Base-by-base conservation (phyloP, 2,113 vertebrate genomes). In the Cyanoliseus patagonus region DNA sequence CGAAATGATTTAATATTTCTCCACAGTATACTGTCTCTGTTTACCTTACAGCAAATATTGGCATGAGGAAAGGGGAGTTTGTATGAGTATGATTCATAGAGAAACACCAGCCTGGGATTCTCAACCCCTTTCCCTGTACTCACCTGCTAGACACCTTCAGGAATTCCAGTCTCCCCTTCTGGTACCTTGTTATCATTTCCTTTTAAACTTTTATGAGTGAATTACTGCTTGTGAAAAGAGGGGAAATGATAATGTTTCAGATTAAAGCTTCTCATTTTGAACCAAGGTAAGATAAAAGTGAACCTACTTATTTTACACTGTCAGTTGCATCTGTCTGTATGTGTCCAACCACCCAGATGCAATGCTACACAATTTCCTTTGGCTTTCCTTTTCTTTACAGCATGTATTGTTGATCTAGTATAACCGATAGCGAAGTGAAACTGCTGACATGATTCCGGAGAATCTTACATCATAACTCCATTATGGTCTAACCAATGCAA, bases 1-100 rank as follows among this genome's bases (percentile, higher is more conserved):
- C 12, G 77, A 94, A 85, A 95, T 78, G 61, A 96, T 93, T 94
- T 96, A 90, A 67, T 95, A 88, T 93, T 96, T 88, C 64, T 94
- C 51, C 42, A 46, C 28, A 68, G 61, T 68, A 75, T 78, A 44
- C 61, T 63, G n/a, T 90, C 63, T 91, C 73, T 88, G 25, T 86
- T 89, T 86, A 90, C n/a, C 69, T 88, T 86, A 64, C 55, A 96
- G 31, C 51, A 93, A 83, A 83, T 70, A 88, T 4, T 42, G 27
- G 19, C 77, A 51, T 9, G 33, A 85, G 27, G 37, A 69, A 83
- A 69, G 31, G n/a, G 64, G 42, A 69, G 46, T 46, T 57, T 62
- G 9, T 74, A 15, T 44, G 28, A 92, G 52, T 41, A 66, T 44
- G 44, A 76, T 80, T 82, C 44, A 61, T 18, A 62, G 28, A 76